Percentiles rank a stretch among this genome's conserved stretches.
phyloP scores from a whole-genome alignment of 2,888 invertebrate species.

The Pristionchus maxplancki region DNA sequence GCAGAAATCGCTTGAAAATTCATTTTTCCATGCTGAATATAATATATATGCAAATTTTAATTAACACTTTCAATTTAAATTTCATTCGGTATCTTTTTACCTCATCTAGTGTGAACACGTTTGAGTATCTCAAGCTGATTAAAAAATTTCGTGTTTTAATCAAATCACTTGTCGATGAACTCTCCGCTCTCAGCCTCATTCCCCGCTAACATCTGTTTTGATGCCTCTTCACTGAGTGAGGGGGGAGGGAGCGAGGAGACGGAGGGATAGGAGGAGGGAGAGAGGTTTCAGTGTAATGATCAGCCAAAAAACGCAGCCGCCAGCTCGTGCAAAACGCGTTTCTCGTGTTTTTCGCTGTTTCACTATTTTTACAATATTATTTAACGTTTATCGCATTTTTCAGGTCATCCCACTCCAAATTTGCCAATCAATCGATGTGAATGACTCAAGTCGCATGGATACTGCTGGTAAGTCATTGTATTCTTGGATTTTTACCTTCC shows the following conservation, averaged over 20 bases:
- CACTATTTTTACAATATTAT: neutral
- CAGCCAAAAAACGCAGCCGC: neutral
- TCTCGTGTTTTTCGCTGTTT: neutral
- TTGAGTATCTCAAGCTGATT: too few relatives aligned
- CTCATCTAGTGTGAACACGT: too few relatives aligned
- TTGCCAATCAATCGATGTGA: conserved; percentile 11
- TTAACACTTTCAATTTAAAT: too few relatives aligned
- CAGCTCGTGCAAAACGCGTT: neutral
- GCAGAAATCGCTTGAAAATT: too few relatives aligned
- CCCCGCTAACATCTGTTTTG: too few relatives aligned
- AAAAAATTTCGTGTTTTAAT: too few relatives aligned
- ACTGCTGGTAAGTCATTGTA: neutral
- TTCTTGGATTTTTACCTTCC: neutral
- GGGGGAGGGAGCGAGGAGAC: neutral
- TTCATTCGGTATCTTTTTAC: too few relatives aligned
- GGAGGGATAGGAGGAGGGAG: neutral
- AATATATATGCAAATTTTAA: too few relatives aligned
- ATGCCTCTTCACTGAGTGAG: too few relatives aligned
- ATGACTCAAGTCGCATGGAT: neutral
- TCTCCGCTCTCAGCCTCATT: too few relatives aligned
- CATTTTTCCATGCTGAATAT: too few relatives aligned
- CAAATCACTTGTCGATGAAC: too few relatives aligned
- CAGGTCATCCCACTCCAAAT: neutral
- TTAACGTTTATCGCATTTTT: neutral
- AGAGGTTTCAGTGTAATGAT: neutral